Conservation (phyloP, 2,888 invertebrate genomes). For the Brassicogethes aeneus region DNA sequence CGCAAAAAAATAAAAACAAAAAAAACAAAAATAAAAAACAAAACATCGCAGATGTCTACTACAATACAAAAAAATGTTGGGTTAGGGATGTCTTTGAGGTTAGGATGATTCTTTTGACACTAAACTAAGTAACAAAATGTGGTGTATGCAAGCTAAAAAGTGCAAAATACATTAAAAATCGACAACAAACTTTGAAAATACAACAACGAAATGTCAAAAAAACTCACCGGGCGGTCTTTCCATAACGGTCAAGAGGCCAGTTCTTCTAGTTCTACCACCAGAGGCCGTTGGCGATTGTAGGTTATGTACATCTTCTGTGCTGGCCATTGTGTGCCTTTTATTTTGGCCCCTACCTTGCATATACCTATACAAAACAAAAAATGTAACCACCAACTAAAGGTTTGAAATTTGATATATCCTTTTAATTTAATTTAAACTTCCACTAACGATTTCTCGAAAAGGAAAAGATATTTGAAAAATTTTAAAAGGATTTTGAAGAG, state of each 20-base stretch:
- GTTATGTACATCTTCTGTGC: slow-evolving; percentile 55
- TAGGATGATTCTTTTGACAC: too few species aligned
- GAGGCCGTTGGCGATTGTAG: slow-evolving; percentile 28
- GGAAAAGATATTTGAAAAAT: too few species aligned
- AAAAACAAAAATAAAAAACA: slow-evolving; percentile 15
- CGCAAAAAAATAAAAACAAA: slow-evolving; percentile 31
- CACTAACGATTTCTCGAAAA: too few species aligned
- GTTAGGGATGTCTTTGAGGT: too few species aligned
- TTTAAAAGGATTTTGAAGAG: too few species aligned
- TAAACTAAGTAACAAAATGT: too few species aligned
- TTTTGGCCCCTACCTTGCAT: slow-evolving; percentile 66
- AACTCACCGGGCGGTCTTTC: slow-evolving; percentile 75
- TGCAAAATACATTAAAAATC: slow-evolving; percentile 31
- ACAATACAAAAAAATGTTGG: too few species aligned
- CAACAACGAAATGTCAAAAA: neutral
- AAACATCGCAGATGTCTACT: neutral
- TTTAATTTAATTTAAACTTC: neutral
- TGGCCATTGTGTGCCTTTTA: slow-evolving; percentile 72
- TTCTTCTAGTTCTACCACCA: slow-evolving; percentile 56
- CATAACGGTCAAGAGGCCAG: slow-evolving; percentile 77
- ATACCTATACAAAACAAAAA: slow-evolving; percentile 47
- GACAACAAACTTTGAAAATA: slow-evolving; percentile 15
- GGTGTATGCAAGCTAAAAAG: too few species aligned
- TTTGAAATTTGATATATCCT: slow-evolving; percentile 2
- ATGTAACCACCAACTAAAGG: neutral